Conservation (phyloP, 2,113 vertebrate species). For the Blennius ocellaris region DNA sequence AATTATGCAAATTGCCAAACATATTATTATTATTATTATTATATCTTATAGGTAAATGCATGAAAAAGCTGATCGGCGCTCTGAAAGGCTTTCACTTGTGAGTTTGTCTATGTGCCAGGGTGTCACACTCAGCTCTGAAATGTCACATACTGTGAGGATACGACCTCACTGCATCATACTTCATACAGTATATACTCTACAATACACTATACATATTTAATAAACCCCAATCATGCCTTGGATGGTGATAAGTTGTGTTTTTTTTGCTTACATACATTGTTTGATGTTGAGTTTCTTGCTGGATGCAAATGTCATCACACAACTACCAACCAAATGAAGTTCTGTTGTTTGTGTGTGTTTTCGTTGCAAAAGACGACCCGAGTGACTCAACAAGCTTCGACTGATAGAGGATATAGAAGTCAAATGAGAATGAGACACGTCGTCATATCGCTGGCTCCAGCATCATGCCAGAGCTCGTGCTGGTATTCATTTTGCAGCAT, state of each 20-base stretch:
- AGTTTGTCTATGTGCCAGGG: neutral
- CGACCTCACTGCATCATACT: constrained; percentile 15
- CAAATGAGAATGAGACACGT: neutral
- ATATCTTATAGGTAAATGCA: constrained; percentile 30
- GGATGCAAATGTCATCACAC: neutral
- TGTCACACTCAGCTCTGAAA: constrained; percentile 15
- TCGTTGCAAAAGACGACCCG: neutral
- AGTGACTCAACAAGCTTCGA: neutral
- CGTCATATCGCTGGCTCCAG: neutral
- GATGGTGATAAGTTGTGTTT: neutral
- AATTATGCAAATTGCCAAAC: constrained; percentile 53
- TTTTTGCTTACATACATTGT: neutral
- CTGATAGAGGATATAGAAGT: neutral
- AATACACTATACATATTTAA: neutral
- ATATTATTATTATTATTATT: constrained; percentile 25
- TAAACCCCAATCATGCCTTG: neutral
- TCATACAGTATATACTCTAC: neutral
- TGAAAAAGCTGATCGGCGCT: constrained; percentile 27
- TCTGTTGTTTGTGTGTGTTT: neutral
- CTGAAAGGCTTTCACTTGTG: constrained; percentile 18
- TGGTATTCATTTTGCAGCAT: constrained; percentile 53
- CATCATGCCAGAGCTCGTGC: constrained; percentile 26
- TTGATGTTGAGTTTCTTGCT: neutral
- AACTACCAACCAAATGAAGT: neutral
- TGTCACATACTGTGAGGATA: neutral